phyloP scores from a whole-genome alignment of 2,797 vertebrate genomes.

The Falco naumanni region DNA sequence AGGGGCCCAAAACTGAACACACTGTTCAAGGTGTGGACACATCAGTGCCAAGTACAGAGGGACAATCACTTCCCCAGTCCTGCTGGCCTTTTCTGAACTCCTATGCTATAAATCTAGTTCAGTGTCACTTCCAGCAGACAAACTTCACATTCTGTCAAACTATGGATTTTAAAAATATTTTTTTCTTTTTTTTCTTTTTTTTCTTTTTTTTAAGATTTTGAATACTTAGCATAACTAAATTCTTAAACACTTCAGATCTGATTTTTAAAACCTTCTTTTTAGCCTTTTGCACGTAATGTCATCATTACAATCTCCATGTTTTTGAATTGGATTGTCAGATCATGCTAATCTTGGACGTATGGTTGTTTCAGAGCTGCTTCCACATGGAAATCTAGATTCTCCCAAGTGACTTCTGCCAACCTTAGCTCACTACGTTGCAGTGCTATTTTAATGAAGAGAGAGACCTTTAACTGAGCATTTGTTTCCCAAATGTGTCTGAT shows the following conservation, averaged over 20 bases:
- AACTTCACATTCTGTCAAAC: not conserved
- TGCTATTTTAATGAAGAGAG: not conserved
- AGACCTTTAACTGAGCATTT: conserved; percentile 11
- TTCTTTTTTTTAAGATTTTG: not conserved
- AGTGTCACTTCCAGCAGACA: not conserved
- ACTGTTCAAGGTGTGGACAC: not conserved
- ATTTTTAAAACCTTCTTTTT: not conserved
- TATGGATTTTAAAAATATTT: not conserved
- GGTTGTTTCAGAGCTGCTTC: not conserved
- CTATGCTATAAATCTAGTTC: not conserved
- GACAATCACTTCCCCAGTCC: not conserved
- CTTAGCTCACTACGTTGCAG: not conserved
- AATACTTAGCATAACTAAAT: not conserved
- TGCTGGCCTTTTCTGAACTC: not conserved
- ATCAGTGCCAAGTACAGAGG: not conserved
- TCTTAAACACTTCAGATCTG: not conserved
- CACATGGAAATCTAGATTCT: not conserved
- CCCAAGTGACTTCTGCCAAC: not conserved
- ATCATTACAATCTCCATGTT: not conserved
- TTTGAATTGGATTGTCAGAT: not conserved
- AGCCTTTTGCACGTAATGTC: not conserved
- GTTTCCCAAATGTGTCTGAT: not conserved
- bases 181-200: not conserved
- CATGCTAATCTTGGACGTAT: not conserved
- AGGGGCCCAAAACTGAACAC: not conserved